Conservation (phyloP, 2,888 invertebrate species). For the Oscheius sp. region DNA sequence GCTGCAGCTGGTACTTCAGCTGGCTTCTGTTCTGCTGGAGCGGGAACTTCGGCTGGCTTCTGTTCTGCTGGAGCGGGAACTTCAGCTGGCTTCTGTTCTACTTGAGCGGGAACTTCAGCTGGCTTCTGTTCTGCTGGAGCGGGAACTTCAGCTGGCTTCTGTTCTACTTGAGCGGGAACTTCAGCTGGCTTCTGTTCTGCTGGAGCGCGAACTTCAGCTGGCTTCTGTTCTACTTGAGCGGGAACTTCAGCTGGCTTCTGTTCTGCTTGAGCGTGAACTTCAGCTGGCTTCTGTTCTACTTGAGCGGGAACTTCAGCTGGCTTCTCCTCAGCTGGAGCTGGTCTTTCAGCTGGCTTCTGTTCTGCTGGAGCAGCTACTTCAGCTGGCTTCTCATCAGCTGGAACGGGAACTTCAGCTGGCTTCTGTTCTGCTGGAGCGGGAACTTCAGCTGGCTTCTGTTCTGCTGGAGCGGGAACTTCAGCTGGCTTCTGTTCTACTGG, state of each 20-base stretch:
- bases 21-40: neutral
- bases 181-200: constrained; percentile 9
- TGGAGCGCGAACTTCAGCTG: neutral
- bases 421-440: constrained; percentile 11
- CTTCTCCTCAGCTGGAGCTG: constrained; percentile 9
- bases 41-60: neutral
- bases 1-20: constrained; percentile 5
- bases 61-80: neutral
- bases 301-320: neutral
- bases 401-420: neutral
- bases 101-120: neutral
- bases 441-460: neutral
- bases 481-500: constrained; percentile 1
- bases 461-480: constrained; percentile 2
- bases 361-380: neutral
- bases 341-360: neutral
- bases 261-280: neutral
- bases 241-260: neutral
- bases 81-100: constrained; percentile 1
- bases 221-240: neutral
- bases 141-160: constrained; percentile 1
- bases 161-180: neutral
- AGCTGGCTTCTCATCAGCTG: constrained; percentile 11
- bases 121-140: neutral
- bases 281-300: constrained; percentile 10